Base-by-base conservation (phyloP, 2,113 vertebrate species). In the Numenius arquata region DNA sequence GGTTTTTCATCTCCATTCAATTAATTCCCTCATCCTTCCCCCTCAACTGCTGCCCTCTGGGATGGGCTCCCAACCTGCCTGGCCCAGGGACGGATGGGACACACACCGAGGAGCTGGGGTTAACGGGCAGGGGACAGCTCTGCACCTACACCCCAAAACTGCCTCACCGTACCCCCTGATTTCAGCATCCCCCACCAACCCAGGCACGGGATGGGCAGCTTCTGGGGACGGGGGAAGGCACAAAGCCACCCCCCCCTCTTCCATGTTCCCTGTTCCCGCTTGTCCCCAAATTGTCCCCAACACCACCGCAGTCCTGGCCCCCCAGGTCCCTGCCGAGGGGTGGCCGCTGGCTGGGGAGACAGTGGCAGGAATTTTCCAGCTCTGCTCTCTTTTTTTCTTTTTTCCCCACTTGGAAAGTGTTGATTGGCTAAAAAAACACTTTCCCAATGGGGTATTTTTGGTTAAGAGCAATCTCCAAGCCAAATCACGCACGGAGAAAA, bases 361-460 rank as follows among this genome's bases (percentile, higher is more conserved):
- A 0, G 5, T 12, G 20, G 30, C 67, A 45, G 55, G 29, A 80
- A 76, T 87, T 71, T 71, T 77, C 72, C 61, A 81, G 15, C 40
- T 76, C 58, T 34, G 15, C 8, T 55, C 36, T 45, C 16, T 16
- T 32, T 20, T 16, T 30, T 53, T 29, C 16, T 23, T 26, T 68
- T 70, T 50, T 32, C 26, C 7, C 30, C 40, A 26, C 2, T 5
- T 73, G 38, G 53, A 34, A 92, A 83, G n/a, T 4, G 43, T 40
- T 53, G 40, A 73, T 58, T 40, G 79, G 66, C 71, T 88, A 52
- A 72, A 90, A 74, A 5, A 1, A 10, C 38, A 26, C 48, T 88
- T 88, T 61, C 74, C 74, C 74, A 72, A 12, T 2, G 2, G 56
- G 36, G 67, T 91, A 92, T 97, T 95, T 97, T 88, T 83, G 85